These are phyloP conservation scores for Elysia crispata DNA, from an alignment of 2,888 invertebrate species.

Conservation along the genomic window DNA sequence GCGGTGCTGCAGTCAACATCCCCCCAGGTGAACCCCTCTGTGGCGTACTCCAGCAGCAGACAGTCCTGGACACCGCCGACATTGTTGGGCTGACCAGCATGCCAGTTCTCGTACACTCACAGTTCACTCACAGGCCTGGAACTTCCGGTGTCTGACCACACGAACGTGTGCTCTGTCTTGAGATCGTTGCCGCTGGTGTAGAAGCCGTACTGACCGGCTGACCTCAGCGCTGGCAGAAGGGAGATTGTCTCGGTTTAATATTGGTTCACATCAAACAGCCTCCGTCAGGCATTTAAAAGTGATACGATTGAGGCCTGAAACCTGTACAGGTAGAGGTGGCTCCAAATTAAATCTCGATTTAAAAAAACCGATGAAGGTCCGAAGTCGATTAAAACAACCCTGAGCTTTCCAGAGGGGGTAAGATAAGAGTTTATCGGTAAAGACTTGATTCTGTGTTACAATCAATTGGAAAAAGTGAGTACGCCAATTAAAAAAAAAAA, in stretches of 20 bases:
- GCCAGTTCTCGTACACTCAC: conserved; percentile 56
- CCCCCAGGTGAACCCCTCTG: conserved; percentile 60
- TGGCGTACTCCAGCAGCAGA: conserved; percentile 60
- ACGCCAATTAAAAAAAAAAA: no score
- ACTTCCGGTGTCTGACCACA: conserved; percentile 60
- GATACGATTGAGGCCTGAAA: no score
- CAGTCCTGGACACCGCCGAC: conserved; percentile 64
- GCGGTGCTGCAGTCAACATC: conserved; percentile 59
- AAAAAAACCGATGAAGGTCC: no score
- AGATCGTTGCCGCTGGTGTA: conserved; percentile 61
- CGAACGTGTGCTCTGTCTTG: conserved; percentile 53
- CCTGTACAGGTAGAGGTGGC: no score
- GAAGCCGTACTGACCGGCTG: conserved; percentile 56
- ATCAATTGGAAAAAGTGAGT: no score
- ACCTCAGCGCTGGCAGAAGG: conserved; percentile 34
- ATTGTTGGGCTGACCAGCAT: conserved; percentile 64
- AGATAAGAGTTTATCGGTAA: no score
- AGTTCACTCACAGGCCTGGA: conserved; percentile 33
- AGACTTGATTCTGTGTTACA: no score
- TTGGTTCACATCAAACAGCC: not conserved
- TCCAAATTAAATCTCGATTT: no score
- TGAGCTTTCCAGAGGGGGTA: no score
- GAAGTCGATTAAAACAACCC: no score
- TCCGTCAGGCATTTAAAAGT: no score
- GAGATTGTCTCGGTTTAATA: not conserved